Evolutionary conservation across 2,113 vertebrate genomes (phyloP).

Genomic region (Mionectes macconnelli): DNA sequence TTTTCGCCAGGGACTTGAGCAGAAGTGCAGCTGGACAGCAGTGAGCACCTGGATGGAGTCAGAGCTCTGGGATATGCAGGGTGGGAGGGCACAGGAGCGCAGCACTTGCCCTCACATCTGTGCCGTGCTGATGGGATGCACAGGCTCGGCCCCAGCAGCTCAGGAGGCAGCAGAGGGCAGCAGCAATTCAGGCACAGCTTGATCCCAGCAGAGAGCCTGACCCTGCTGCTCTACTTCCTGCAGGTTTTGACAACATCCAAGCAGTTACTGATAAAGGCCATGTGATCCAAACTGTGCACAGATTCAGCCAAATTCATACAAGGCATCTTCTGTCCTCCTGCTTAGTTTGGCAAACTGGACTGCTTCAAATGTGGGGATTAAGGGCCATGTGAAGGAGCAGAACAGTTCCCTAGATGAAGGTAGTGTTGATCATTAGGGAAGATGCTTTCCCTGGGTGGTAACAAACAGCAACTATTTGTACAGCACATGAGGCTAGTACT

Average conservation of each 20-base stretch:
- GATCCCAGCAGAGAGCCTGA: not conserved
- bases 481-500: not conserved
- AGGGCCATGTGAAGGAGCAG: not conserved
- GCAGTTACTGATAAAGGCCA: not conserved
- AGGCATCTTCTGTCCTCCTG: not conserved
- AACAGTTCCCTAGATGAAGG: not conserved
- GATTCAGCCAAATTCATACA: not conserved
- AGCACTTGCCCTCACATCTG: fast-evolving
- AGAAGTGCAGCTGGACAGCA: not conserved
- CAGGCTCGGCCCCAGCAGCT: not conserved
- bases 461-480: not conserved
- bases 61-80: not conserved
- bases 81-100: not conserved
- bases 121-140: fast-evolving
- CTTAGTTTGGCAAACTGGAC: not conserved
- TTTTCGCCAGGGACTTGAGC: not conserved
- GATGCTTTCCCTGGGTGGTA: not conserved
- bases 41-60: fast-evolving
- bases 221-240: not conserved
- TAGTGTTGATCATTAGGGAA: not conserved
- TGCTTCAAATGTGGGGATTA: not conserved
- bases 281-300: fast-evolving
- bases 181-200: not conserved
- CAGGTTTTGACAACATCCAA: not conserved
- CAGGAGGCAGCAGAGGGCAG: not conserved